Evolutionary conservation across 2,888 invertebrate species (phyloP).

Genomic region (Eurois occulta): DNA sequence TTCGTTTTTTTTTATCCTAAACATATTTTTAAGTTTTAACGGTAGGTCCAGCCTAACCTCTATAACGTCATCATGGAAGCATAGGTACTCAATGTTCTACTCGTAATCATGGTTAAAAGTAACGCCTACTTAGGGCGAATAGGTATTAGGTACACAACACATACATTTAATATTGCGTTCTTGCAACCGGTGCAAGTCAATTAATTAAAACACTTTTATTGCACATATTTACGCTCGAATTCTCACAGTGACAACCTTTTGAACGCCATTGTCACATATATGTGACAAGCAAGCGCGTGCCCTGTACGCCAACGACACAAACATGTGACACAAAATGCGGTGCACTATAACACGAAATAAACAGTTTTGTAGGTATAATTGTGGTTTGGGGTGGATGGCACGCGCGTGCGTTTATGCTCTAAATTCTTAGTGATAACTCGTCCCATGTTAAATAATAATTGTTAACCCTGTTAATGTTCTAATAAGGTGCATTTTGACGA

Average conservation of each 20-base stretch:
- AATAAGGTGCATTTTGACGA: background rate
- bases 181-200: conserved; percentile 14
- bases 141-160: background rate
- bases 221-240: conserved; percentile 25
- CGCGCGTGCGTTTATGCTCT: no score
- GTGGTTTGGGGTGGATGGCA: no score
- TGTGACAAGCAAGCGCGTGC: no score
- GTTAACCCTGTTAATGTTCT: background rate
- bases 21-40: conserved; percentile 24
- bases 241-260: background rate
- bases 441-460: no score
- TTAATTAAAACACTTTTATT: conserved; percentile 27
- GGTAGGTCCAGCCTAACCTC: conserved; percentile 54
- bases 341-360: no score
- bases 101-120: background rate
- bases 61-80: background rate
- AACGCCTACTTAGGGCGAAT: background rate
- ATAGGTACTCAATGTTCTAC: conserved; percentile 3
- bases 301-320: no score
- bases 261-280: no score
- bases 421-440: background rate
- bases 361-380: no score
- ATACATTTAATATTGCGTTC: conserved; percentile 26
- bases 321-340: no score
- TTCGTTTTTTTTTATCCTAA: conserved; percentile 39